Percentiles rank a stretch among this genome's conserved stretches.
phyloP scores from a whole-genome alignment of 2,113 vertebrate genomes.

The Sinocyclocheilus anophthalmus region DNA sequence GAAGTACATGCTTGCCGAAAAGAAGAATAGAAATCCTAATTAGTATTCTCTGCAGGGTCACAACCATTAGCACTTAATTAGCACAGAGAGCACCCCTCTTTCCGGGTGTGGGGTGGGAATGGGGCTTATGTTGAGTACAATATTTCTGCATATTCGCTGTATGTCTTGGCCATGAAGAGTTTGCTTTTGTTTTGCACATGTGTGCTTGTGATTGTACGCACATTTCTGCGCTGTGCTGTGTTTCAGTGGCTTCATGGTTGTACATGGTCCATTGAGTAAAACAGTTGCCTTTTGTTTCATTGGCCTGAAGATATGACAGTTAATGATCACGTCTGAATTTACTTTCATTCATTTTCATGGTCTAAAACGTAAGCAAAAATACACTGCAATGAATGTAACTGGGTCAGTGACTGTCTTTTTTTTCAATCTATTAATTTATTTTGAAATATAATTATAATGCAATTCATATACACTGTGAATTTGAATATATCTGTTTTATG shows the following conservation, averaged over 20 bases:
- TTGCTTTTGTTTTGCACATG: conserved; percentile 41
- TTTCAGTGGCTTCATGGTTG: neutral
- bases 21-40: conserved; percentile 75
- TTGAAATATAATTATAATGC: neutral
- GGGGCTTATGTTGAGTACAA: conserved; percentile 62
- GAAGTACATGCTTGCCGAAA: conserved; percentile 70
- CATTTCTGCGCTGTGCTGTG: neutral
- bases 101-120: conserved; percentile 49
- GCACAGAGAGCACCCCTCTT: conserved; percentile 75
- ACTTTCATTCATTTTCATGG: neutral
- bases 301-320: neutral
- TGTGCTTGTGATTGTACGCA: conserved; percentile 20
- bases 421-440: neutral
- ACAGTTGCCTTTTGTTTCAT: conserved; percentile 7
- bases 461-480: neutral
- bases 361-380: neutral
- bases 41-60: conserved; percentile 79
- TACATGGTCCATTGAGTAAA: conserved; percentile 4
- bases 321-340: neutral
- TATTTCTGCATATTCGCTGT: conserved; percentile 66
- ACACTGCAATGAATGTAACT: neutral
- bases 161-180: conserved; percentile 57
- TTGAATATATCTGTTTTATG: neutral
- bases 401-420: neutral
- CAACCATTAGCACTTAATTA: conserved; percentile 83